Evolutionary conservation across 2,113 vertebrate species (phyloP).

Genomic region (Kobus ellipsiprymnus): DNA sequence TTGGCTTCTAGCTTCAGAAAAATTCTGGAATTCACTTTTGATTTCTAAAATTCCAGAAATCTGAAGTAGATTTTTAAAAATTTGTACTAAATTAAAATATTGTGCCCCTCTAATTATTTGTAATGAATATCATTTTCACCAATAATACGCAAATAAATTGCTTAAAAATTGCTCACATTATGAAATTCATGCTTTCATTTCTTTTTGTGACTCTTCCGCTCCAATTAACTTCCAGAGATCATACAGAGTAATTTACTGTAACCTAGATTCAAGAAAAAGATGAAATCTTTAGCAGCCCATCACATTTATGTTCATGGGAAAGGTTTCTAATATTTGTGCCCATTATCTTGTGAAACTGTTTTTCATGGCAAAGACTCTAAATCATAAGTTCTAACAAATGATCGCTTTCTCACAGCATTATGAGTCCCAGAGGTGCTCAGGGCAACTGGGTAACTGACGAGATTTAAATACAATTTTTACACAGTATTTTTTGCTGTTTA

Average conservation of each 20-base stretch:
- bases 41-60: background rate
- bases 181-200: background rate
- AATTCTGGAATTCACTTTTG: background rate
- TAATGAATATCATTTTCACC: background rate
- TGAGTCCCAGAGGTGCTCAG: background rate
- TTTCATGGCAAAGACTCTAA: background rate
- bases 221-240: background rate
- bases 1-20: background rate
- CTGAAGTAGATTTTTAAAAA: background rate
- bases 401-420: background rate
- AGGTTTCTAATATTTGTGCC: background rate
- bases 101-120: background rate
- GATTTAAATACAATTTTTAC: background rate
- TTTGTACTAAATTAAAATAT: background rate
- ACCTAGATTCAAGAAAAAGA: background rate
- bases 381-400: background rate
- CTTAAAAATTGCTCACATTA: background rate
- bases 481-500: background rate
- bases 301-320: background rate
- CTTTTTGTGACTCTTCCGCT: background rate
- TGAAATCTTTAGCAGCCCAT: background rate
- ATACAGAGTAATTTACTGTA: background rate
- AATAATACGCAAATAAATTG: background rate
- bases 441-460: background rate
- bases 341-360: background rate